Evolutionary conservation across 2,888 invertebrate genomes (phyloP).

Genomic region (Keiferia lycopersicella): DNA sequence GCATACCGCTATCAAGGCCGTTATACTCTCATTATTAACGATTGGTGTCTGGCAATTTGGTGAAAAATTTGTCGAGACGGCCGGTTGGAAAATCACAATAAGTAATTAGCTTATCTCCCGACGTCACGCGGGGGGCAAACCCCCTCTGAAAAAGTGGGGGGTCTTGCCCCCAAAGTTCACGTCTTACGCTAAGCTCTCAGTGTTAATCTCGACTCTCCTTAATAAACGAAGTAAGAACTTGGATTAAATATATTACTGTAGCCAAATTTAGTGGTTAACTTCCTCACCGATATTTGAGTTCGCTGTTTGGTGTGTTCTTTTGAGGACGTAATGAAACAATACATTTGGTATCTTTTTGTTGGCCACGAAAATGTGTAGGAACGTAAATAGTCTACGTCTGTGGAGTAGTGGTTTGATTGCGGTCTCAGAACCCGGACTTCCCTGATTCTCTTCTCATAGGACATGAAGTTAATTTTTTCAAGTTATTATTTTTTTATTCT

Average conservation of each 20-base stretch:
- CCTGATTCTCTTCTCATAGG: too few species aligned
- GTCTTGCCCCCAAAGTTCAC: conserved; percentile 43
- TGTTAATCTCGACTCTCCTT: conserved; percentile 68
- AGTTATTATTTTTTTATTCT: too few species aligned
- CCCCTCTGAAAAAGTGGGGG: conserved; percentile 36
- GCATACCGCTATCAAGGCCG: not conserved
- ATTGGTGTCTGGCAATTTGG: conserved; percentile 62
- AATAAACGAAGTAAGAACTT: conserved; percentile 67
- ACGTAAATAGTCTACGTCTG: too few species aligned
- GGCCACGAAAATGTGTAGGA: too few species aligned
- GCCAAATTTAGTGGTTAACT: conserved; percentile 50
- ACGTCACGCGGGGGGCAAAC: conserved; percentile 57
- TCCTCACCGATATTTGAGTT: conserved; percentile 39
- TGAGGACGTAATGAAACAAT: not conserved
- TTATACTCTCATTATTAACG: conserved; percentile 62
- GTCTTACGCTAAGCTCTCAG: conserved; percentile 63
- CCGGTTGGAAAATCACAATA: conserved; percentile 68
- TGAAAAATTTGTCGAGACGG: conserved; percentile 63
- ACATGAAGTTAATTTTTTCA: too few species aligned
- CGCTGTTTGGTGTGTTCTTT: conserved; percentile 25
- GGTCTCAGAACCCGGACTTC: too few species aligned
- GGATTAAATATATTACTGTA: conserved; percentile 62
- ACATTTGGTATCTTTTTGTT: not conserved
- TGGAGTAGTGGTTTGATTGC: too few species aligned
- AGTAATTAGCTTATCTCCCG: conserved; percentile 76